Evolutionary conservation across 2,797 vertebrate genomes (phyloP), one percentile per base, ranked within the genome.

Genomic region (Mormyrops attenuatus): DNA sequence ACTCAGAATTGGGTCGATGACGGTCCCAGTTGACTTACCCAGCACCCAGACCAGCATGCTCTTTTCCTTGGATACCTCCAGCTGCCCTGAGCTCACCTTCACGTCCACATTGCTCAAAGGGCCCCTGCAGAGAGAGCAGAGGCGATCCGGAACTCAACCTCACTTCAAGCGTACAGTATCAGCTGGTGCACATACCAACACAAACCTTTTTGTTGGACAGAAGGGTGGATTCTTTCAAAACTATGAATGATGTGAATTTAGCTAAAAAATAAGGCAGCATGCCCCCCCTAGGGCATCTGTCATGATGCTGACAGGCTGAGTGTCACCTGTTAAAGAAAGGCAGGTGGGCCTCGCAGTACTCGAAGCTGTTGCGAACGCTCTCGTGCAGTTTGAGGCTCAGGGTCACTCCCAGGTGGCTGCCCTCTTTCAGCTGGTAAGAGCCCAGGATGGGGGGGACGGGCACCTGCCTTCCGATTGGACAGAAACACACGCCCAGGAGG

Each of bases 381-480:
- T 99, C 98, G 2, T 99, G 98, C 92, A 99, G 97, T 93, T 99
- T 98, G 90, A 99, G 96, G 91, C 95, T 95, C 50, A 97, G 93
- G 0, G 94, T 94, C 91, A 99, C 93, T 90, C 94, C 96, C 60
- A 98, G 93, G n/a, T 97, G 96, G 89, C 93, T 93, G 89, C 96
- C 95, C 41, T 96, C 97, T 92, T 94, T 94, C 53, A 99, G 92
- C 26, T 97, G 97, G 88, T 99, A 99, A 82, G 94, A 96, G 57
- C 98, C 98, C 89, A 99, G 95, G 94, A 99, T 98, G 13, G 98
- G 98, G 44, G 98, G 98, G 82, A 99, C 96, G 17, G 98, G 97
- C 53, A 99, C 98, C 98, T 99, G 90, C 89, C 3, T 55, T 88
- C 47, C 91, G 55, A 88, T 49, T 5, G 66, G 30, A 89, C 87